Evolutionary conservation across 2,797 vertebrate species (phyloP).

Genomic region (Acanthis flammea): DNA sequence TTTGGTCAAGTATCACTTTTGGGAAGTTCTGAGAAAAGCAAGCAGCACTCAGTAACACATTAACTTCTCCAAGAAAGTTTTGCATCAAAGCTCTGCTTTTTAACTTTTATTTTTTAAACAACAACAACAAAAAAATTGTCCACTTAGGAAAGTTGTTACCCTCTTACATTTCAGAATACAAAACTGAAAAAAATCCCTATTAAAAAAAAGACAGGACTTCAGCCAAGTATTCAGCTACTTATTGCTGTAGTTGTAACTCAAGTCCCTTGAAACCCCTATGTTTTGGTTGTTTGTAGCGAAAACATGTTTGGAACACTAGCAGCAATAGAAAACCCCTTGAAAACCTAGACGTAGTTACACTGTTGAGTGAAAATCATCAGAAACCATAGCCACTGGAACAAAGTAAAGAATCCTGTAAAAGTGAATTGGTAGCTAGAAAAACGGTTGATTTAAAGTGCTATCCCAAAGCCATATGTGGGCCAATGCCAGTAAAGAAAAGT

Average conservation of each 20-base stretch:
- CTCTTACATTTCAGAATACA: slow-evolving; percentile 60
- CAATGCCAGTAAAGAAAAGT: background rate
- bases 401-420: slow-evolving; percentile 49
- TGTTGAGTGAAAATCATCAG: slow-evolving; percentile 35
- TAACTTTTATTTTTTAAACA: slow-evolving; percentile 62
- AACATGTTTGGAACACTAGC: slow-evolving; percentile 55
- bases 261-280: slow-evolving; percentile 45
- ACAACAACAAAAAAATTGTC: slow-evolving; percentile 5
- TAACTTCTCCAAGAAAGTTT: slow-evolving; percentile 18
- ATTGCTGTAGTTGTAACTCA: slow-evolving; percentile 66
- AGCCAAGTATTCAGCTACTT: slow-evolving; percentile 68
- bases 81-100: slow-evolving; percentile 51
- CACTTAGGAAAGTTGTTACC: slow-evolving; percentile 51
- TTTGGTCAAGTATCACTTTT: background rate
- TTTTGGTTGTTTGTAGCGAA: slow-evolving; percentile 50
- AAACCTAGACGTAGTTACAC: slow-evolving; percentile 44
- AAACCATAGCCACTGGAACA: slow-evolving; percentile 43
- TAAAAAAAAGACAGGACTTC: slow-evolving; percentile 62
- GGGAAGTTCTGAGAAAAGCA: background rate
- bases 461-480: background rate
- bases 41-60: background rate
- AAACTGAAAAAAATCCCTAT: slow-evolving; percentile 73
- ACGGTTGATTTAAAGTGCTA: slow-evolving; percentile 32
- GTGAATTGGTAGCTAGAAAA: slow-evolving; percentile 47
- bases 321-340: slow-evolving; percentile 65